Conservation (phyloP, 2,797 vertebrate species). For the Sebastes kiyomatsui region DNA sequence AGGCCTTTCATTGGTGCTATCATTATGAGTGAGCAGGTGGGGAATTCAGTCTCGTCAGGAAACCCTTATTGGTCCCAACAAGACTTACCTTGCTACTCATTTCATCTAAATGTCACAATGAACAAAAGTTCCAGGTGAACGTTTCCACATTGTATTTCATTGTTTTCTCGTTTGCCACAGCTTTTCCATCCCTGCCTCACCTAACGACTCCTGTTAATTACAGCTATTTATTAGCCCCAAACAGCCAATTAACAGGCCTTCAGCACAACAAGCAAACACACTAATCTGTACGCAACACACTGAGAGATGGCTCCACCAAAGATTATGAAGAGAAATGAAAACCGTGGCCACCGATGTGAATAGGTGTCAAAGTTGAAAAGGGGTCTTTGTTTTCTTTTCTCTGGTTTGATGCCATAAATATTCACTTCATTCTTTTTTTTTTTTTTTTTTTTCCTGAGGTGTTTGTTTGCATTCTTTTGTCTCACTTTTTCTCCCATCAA, state of each 20-base stretch:
- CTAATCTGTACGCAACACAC: constrained; percentile 76
- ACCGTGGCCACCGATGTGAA: constrained; percentile 46
- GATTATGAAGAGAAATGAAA: constrained; percentile 65
- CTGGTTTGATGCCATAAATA: constrained; percentile 41
- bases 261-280: constrained; percentile 71
- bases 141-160: not conserved
- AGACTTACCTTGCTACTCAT: not conserved
- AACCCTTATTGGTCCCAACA: not conserved
- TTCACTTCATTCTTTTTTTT: constrained; percentile 32
- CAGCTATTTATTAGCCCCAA: constrained; percentile 76
- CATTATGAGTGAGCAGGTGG: not conserved
- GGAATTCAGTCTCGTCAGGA: not conserved
- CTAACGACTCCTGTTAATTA: constrained; percentile 73
- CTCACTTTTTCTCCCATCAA: constrained; percentile 29
- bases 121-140: constrained; percentile 41
- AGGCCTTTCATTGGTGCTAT: not conserved
- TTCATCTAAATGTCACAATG: constrained; percentile 3
- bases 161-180: constrained; percentile 25
- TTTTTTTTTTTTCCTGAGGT: not conserved
- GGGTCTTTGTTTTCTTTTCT: constrained; percentile 46
- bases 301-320: constrained; percentile 57
- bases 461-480: constrained; percentile 61
- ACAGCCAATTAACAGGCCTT: constrained; percentile 77
- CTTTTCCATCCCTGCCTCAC: constrained; percentile 35
- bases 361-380: constrained; percentile 62